Evolutionary conservation across 2,888 invertebrate species (phyloP).

Genomic region (Eulithis prunata): DNA sequence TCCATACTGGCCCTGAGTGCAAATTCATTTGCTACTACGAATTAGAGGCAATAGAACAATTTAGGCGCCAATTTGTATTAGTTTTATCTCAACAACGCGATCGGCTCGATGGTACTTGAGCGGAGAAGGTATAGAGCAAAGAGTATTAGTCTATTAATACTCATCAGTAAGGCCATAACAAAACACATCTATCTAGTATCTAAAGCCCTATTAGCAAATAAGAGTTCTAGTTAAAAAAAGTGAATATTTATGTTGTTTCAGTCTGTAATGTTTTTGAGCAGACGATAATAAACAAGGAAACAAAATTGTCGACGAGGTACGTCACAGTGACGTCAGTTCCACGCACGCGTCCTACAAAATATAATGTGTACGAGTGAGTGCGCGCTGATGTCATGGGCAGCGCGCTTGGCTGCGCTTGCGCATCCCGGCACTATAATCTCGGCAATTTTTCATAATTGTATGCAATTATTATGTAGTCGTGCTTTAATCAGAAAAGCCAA

Average conservation of each 20-base stretch:
- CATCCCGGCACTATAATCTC: conserved; percentile 31
- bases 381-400: conserved; percentile 39
- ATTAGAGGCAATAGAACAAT: conserved; percentile 38
- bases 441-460: conserved; percentile 28
- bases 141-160: too few relatives aligned
- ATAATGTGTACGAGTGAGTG: conserved; percentile 13
- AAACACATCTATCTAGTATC: too few relatives aligned
- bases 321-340: conserved; percentile 21
- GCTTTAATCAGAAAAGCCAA: conserved; percentile 20
- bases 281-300: background rate
- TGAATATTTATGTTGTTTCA: too few relatives aligned
- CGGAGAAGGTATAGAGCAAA: too few relatives aligned
- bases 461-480: conserved; percentile 22
- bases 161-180: too few relatives aligned
- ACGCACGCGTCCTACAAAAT: conserved; percentile 11
- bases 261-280: too few relatives aligned
- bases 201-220: too few relatives aligned
- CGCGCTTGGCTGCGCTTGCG: conserved; percentile 39
- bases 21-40: conserved; percentile 38
- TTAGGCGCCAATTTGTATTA: conserved; percentile 23
- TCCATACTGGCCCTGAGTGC: conserved; percentile 37
- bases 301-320: conserved; percentile 5
- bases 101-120: background rate
- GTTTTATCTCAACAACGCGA: conserved; percentile 1
- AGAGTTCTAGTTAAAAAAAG: too few relatives aligned